Conservation (phyloP, 2,797 vertebrate genomes). For the Pteropus rufus region DNA sequence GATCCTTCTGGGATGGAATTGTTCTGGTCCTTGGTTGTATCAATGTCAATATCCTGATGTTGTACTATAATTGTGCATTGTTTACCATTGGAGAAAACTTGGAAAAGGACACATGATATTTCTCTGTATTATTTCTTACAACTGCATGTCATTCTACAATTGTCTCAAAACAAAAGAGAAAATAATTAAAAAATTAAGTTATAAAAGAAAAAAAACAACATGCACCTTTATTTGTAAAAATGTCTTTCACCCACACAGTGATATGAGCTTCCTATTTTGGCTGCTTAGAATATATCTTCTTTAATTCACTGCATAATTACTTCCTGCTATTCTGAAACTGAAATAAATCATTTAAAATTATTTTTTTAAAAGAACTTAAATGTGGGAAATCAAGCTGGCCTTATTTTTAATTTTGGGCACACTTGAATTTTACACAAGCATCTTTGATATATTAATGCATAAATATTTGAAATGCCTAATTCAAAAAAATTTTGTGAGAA, state of each 20-base stretch:
- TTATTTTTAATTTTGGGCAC: conserved; percentile 65
- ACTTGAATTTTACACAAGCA: conserved; percentile 45
- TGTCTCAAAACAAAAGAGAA: background rate
- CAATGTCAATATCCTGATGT: background rate
- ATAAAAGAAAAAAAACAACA: conserved; percentile 27
- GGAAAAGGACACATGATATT: background rate
- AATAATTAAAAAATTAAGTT: conserved; percentile 9
- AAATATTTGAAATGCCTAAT: conserved; percentile 41
- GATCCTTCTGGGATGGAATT: background rate
- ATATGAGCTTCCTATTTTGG: conserved; percentile 44
- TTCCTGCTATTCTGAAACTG: conserved; percentile 67
- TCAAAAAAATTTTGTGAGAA: conserved; percentile 32
- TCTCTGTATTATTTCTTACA: background rate
- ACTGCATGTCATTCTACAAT: background rate
- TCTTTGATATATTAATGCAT: conserved; percentile 60
- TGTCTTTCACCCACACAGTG: background rate
- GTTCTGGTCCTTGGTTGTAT: background rate
- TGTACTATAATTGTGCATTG: background rate
- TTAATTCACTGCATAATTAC: conserved; percentile 65
- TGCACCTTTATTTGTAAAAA: background rate
- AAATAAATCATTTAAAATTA: conserved; percentile 65
- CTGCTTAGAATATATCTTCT: conserved; percentile 58
- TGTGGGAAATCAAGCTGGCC: conserved; percentile 34
- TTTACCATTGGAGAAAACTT: background rate
- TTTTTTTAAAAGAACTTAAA: conserved; percentile 37